Percentiles rank a stretch among this genome's conserved stretches.
phyloP scores from a whole-genome alignment of 53 echinoderm and acorn worm genomes.

The Pentamera pediparva region DNA sequence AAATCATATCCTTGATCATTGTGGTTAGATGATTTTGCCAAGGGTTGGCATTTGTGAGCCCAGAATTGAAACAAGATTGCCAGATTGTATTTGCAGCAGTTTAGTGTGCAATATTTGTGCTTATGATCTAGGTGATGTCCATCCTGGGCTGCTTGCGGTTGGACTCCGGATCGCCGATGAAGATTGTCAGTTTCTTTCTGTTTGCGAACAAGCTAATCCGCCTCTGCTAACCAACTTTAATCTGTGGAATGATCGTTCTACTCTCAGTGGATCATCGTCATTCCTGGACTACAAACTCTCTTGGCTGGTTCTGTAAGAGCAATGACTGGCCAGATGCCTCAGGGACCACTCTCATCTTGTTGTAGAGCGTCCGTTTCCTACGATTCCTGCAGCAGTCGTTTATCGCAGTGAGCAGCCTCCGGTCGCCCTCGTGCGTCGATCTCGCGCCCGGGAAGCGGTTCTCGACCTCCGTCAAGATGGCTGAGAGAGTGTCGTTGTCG shows the following conservation, averaged over 20 bases:
- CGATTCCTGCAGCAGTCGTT: slow-evolving; percentile 68
- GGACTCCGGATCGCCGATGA: slow-evolving; percentile 28
- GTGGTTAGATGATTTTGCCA: too few relatives aligned
- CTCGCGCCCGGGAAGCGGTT: slow-evolving; percentile 51
- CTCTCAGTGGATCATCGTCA: background rate
- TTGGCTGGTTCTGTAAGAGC: background rate
- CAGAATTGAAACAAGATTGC: too few relatives aligned
- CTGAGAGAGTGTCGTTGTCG: slow-evolving; percentile 33
- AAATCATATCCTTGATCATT: too few relatives aligned
- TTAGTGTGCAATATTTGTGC: too few relatives aligned
- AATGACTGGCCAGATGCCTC: background rate
- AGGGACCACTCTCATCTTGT: slow-evolving; percentile 11
- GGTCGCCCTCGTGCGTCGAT: slow-evolving; percentile 30
- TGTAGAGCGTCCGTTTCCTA: slow-evolving; percentile 47
- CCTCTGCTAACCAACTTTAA: too few relatives aligned
- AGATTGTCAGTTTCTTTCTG: slow-evolving; percentile 9
- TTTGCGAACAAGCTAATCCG: too few relatives aligned
- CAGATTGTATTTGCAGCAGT: too few relatives aligned
- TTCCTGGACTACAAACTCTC: background rate
- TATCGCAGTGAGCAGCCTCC: slow-evolving; percentile 36
- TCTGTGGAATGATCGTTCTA: too few relatives aligned
- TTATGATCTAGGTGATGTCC: slow-evolving; percentile 57
- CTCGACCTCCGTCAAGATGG: slow-evolving; percentile 54
- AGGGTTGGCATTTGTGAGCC: too few relatives aligned
- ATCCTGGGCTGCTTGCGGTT: slow-evolving; percentile 19